These are phyloP conservation scores for Molossus molossus DNA, from an alignment of 2,797 vertebrate genomes.

Conservation along the genomic window DNA sequence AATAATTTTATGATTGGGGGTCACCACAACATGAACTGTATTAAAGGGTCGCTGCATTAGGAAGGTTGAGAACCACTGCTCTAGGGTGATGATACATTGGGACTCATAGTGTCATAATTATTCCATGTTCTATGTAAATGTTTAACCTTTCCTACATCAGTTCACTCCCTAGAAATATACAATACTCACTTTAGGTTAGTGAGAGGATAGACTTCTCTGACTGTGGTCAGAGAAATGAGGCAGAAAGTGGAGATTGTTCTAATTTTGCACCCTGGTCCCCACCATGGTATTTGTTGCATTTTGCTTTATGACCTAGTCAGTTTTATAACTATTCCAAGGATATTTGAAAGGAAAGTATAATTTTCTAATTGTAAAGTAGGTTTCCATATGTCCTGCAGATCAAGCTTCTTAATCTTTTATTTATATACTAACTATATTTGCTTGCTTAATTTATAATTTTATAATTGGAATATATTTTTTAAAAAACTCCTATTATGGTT, in stretches of 20 bases:
- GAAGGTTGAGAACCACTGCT: too few relatives aligned
- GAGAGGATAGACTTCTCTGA: not conserved
- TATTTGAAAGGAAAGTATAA: not conserved
- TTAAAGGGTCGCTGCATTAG: too few relatives aligned
- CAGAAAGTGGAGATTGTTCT: constrained; percentile 6
- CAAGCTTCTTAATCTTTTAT: not conserved
- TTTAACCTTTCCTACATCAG: not conserved
- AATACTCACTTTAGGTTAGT: not conserved
- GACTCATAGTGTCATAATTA: not conserved
- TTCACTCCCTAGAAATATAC: not conserved
- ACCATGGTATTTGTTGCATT: not conserved
- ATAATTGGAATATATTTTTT: not conserved
- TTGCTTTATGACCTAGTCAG: constrained; percentile 28
- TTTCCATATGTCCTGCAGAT: not conserved
- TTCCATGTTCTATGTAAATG: not conserved
- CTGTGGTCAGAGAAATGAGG: constrained; percentile 14
- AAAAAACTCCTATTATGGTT: not conserved
- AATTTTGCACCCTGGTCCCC: not conserved
- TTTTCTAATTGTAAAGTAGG: constrained; percentile 18
- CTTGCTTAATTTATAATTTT: constrained; percentile 51
- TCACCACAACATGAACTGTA: too few relatives aligned
- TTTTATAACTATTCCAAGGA: constrained; percentile 17
- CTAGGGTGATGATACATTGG: too few relatives aligned
- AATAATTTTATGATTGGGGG: too few relatives aligned
- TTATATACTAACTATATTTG: constrained; percentile 46